phyloP scores from a whole-genome alignment of 2,113 vertebrate species.

The Motacilla alba region DNA sequence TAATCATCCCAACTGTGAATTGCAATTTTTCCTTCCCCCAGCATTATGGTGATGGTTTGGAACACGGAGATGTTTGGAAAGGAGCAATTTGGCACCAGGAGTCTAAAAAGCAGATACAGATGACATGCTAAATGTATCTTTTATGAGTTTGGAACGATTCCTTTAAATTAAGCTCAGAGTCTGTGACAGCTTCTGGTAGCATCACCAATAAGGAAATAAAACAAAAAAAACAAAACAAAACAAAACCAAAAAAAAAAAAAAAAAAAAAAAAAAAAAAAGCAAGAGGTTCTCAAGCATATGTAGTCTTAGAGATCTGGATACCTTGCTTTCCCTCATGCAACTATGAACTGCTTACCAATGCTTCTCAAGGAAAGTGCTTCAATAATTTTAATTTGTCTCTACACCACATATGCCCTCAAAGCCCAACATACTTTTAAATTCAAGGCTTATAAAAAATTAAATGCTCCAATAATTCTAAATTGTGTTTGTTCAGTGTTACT shows the following conservation, averaged over 20 bases:
- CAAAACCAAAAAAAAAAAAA: neutral
- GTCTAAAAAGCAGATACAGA: conserved; percentile 44
- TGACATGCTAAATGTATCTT: conserved; percentile 46
- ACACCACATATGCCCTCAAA: neutral
- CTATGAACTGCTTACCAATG: neutral
- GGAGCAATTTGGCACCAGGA: conserved; percentile 21
- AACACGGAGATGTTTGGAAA: conserved; percentile 11
- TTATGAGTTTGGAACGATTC: conserved; percentile 47
- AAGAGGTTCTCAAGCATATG: neutral
- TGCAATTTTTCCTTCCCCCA: neutral
- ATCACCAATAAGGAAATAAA: neutral
- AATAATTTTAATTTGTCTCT: conserved; percentile 31
- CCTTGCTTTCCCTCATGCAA: neutral
- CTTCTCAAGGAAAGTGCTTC: conserved; percentile 11
- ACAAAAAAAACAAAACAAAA: no score
- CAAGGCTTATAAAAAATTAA: conserved; percentile 59
- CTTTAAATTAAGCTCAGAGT: conserved; percentile 45
- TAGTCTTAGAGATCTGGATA: neutral
- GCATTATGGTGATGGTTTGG: neutral
- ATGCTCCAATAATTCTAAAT: conserved; percentile 66
- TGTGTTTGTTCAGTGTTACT: conserved; percentile 38
- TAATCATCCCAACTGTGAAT: neutral
- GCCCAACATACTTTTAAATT: conserved; percentile 12
- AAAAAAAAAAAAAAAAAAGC: neutral
- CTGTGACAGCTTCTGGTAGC: conserved; percentile 41